Conservation (phyloP, 2,113 vertebrate species). For the Amblyopsis rosae region DNA sequence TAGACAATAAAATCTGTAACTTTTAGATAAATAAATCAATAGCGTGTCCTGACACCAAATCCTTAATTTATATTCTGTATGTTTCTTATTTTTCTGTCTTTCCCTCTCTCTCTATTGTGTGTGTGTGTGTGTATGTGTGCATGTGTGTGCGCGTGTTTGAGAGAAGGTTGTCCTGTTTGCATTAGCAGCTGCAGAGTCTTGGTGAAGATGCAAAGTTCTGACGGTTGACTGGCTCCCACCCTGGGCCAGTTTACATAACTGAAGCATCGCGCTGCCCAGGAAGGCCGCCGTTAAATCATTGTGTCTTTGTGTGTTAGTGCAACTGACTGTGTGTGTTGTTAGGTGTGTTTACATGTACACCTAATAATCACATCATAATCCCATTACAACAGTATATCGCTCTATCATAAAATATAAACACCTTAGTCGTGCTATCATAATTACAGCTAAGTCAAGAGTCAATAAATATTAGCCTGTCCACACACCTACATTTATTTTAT, state of each 20-base stretch:
- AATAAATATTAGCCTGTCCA: too few relatives aligned
- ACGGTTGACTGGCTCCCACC: slow-evolving; percentile 75
- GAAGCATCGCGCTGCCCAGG: slow-evolving; percentile 64
- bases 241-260: slow-evolving; percentile 79
- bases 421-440: too few relatives aligned
- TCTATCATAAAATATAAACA: too few relatives aligned
- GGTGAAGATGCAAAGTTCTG: slow-evolving; percentile 75
- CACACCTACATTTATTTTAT: too few relatives aligned
- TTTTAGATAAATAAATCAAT: too few relatives aligned
- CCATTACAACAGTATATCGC: too few relatives aligned
- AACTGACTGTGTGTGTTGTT: slow-evolving; percentile 29
- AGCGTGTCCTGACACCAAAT: too few relatives aligned
- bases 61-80: background rate
- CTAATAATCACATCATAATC: too few relatives aligned
- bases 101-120: background rate
- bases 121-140: slow-evolving; percentile 18
- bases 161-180: slow-evolving; percentile 67
- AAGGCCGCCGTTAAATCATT: slow-evolving; percentile 73
- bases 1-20: too few relatives aligned
- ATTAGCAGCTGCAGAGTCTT: slow-evolving; percentile 69
- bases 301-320: slow-evolving; percentile 26
- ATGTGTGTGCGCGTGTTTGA: slow-evolving; percentile 12
- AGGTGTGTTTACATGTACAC: slow-evolving; percentile 22
- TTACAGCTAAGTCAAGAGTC: too few relatives aligned
- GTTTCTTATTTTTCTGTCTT: background rate